Evolutionary conservation across 2,797 vertebrate species (phyloP), one percentile per base, ranked within the genome.

Genomic region (Eidolon dupreanum): DNA sequence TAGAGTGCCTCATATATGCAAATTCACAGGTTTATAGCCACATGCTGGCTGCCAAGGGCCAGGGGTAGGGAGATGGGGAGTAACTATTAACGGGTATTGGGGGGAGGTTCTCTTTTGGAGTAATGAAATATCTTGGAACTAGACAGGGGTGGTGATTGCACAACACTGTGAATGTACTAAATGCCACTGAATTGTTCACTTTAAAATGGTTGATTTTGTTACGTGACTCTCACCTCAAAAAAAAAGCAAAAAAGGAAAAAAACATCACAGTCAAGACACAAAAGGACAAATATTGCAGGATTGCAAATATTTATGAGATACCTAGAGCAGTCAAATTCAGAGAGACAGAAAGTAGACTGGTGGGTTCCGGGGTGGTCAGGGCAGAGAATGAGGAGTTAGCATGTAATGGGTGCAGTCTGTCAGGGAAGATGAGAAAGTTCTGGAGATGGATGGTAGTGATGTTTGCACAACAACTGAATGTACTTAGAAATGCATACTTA

Each of bases 201-300:
- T 75, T 49, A 65, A 41, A 49, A 82, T 19, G 26, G 43, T 0
- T 68, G 79, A 22, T 31, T 57, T 75, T 46, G 36, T 71, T 57
- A 77, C 3, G 15, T 79, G 43, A 65, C 3, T 38, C 74, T 95
- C 68, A 82, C 51, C 43, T 94, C 57, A 63, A 26, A 63, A 88
- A 36, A 59, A 51, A 59, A 61, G 24, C 11, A 61, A 46, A 65
- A 49, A 65, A 36, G 8, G 10, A 57, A 57, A 57, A 24, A 24
- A 24, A 10, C 0, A 33, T 57, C 63, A 71, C 1, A 71, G 90
- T 33, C 43, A 59, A 93, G 43, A 55, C 28, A 90, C 24, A 57
- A 63, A 70, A 70, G 55, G n/a, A 55, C 43, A 70, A 65, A 49
- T n/a, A 33, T 13, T 5, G 1, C 1, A 31, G 0, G 38, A 83